A percentile compares a stretch with the other conserved stretches of the same genome.
phyloP scores from a whole-genome alignment of 2,113 vertebrate species.

The Brachypodius melanocephalos region DNA sequence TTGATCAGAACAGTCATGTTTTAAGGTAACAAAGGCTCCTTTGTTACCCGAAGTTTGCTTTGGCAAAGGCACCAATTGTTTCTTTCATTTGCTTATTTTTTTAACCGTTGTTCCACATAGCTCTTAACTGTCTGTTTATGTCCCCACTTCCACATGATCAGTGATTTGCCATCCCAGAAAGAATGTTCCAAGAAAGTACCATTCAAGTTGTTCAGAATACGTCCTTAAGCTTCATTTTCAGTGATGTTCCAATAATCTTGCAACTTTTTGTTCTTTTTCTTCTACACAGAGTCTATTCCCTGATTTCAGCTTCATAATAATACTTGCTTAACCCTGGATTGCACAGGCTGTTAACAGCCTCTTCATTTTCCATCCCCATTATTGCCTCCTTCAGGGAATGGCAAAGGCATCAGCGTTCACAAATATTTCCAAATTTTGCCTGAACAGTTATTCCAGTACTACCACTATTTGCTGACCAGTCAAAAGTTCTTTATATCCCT shows the following conservation, averaged over 20 bases:
- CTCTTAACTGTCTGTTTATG: background rate
- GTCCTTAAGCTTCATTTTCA: background rate
- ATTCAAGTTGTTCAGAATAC: background rate
- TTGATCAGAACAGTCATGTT: background rate
- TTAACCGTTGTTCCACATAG: background rate
- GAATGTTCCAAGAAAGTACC: background rate
- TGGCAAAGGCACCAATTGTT: background rate
- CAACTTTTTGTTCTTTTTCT: background rate
- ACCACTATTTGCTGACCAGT: background rate
- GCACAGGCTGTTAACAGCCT: background rate
- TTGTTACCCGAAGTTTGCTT: background rate
- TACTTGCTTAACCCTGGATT: background rate
- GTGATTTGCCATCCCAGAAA: background rate
- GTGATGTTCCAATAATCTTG: background rate
- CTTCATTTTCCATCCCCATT: background rate
- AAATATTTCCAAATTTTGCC: background rate
- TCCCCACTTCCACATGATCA: background rate
- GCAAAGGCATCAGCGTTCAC: background rate
- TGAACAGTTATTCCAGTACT: background rate
- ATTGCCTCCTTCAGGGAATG: background rate
- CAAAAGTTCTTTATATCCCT: background rate
- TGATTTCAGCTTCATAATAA: background rate
- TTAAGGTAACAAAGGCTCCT: background rate
- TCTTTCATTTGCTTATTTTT: background rate
- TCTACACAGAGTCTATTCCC: background rate